Evolutionary conservation across 2,797 vertebrate species (phyloP).

Genomic region (Octomys mimax): DNA sequence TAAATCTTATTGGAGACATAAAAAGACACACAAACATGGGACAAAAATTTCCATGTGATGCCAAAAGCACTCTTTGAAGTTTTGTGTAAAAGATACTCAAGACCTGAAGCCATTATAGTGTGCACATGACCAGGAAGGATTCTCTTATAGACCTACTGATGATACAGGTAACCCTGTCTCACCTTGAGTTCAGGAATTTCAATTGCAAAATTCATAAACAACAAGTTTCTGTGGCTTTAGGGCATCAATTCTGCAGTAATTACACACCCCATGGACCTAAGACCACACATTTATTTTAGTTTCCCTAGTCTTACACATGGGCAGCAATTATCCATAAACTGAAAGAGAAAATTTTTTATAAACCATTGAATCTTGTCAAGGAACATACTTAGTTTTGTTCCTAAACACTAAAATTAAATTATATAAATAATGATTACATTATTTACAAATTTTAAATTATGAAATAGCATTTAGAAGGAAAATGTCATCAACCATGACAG

Average conservation of each 20-base stretch:
- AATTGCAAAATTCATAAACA: neutral
- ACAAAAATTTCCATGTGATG: neutral
- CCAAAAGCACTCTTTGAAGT: neutral
- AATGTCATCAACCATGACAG: neutral
- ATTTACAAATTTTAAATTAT: neutral
- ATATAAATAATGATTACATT: neutral
- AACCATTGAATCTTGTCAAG: neutral
- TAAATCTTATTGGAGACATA: neutral
- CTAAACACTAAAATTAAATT: neutral
- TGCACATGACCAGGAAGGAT: neutral
- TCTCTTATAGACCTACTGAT: neutral
- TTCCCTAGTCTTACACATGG: neutral
- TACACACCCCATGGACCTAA: neutral
- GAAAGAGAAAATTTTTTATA: neutral
- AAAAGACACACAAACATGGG: neutral
- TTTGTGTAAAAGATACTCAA: neutral
- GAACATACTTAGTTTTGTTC: neutral
- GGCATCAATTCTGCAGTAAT: neutral
- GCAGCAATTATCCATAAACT: neutral
- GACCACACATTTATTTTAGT: neutral
- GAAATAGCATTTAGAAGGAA: neutral
- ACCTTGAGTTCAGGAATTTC: neutral
- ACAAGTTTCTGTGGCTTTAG: neutral
- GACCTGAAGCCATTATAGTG: neutral
- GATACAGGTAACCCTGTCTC: rapidly evolving